Evolutionary conservation across 2,888 invertebrate species (phyloP), one percentile per base, ranked within the genome.

Genomic region (Sphecodes monilicornis): DNA sequence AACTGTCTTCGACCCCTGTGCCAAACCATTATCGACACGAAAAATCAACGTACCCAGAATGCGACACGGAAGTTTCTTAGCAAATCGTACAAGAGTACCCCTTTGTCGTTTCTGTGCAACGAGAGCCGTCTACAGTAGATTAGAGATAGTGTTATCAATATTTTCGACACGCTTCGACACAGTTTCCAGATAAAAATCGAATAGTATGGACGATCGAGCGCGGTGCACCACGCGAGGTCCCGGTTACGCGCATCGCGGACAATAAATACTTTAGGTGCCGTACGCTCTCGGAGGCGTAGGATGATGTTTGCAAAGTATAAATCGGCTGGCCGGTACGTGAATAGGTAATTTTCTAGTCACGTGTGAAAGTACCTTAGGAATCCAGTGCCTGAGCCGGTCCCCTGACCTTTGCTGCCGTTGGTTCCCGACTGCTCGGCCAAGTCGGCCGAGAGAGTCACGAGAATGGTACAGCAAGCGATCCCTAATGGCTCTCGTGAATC

Each of bases 351-450:
- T 94, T 90, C 91, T 91, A 94, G 93, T 94, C 93, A 94, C 92
- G 94, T 94, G 94, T 94, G 94, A 94, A 94, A 94, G 94, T 94
- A 92, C 91, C 91, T 90, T 80, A 90, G 91, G 93, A 94, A 94
- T 94, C 90, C 91, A 92, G 90, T 89, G 88, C 87, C 90, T 80
- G 86, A 92, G 92, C 91, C 92, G 88, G 92, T 93, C 92, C 88
- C 89, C 89, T 89, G 91, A 93, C 92, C 93, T 93, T 93, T 93
- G 86, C 86, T 76, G 91, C 85, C 78, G 81, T 78, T 83, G 86
- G 36, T 82, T 82, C 82, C 77, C 73, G 85, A 73, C 88, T 89
- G 60, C 71, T 80, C 75, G 71, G 54, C 76, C 32, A 71, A 86
- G 50, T 80, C 68, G 64, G 41, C 68, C 77, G 71, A 82, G 77